Base-by-base conservation (phyloP, 2,113 vertebrate genomes). In the Brachionichthys hirsutus region DNA sequence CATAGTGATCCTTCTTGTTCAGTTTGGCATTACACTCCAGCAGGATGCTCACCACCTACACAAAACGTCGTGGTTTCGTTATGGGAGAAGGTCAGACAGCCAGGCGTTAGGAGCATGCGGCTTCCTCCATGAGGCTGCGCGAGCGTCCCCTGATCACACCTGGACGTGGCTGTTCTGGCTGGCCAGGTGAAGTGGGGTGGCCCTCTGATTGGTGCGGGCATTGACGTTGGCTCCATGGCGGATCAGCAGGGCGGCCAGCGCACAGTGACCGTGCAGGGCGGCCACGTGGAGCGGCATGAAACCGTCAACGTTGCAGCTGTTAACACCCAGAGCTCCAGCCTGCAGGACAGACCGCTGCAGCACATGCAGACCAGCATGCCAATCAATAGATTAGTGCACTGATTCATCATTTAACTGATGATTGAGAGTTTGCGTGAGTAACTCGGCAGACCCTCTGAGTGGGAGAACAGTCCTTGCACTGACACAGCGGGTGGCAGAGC, bases 401-500 rank as follows among this genome's bases (percentile, higher is more conserved):
- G 36, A 38, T 38, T 38, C 3, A 38, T 38, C 12, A 12, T 38
- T 9, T 38, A 4, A 4, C 24, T 30, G 24, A 30, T 18, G n/a
- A 18, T 13, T 18, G 16, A 3, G 45, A 11, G 45, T 24, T 17
- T 18, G 42, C 9, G 18, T 16, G n/a, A 2, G 12, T 6, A 1
- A 9, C 22, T 1, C n/a, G 34, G 14, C 22, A 15, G 9, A 98
- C 96, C 95, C 97, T 97, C 75, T 97, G 95, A 49, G 80, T 78
- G 17, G 95, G 95, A 16, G 92, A 93, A 49, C 97, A 99, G 54
- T 77, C 91, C 2, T 89, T 73, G 77, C 97, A 99, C 79, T 97
- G 95, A 81, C 97, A 99, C 77, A 99, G 86, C 0, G 97, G 97
- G 62, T 99, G 97, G 68, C 97, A 99, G 42, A 98, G 90, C 14